Percentiles rank a stretch among this genome's conserved stretches.
These are phyloP conservation scores for Arizona elegans DNA, from an alignment of 2,113 vertebrate genomes.

Conservation along the genomic window DNA sequence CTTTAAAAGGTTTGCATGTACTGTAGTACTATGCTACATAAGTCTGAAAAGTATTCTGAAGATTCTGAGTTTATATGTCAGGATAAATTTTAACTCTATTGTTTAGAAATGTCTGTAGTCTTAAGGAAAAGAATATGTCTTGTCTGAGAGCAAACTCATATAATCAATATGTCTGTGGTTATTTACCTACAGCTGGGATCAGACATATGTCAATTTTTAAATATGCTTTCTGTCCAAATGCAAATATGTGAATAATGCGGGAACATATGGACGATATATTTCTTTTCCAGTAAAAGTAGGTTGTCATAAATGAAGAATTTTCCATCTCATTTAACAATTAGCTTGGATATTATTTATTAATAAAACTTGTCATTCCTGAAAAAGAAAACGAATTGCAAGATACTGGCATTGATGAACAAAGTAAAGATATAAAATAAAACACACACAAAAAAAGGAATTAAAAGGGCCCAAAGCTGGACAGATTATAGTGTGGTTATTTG, in stretches of 20 bases:
- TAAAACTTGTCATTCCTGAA: not conserved
- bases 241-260: not conserved
- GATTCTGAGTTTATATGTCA: not conserved
- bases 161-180: constrained; percentile 19
- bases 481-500: not conserved
- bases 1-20: not conserved
- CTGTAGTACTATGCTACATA: not conserved
- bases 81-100: not conserved
- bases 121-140: not conserved
- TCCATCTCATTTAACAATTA: not conserved
- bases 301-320: not conserved
- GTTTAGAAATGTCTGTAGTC: not conserved
- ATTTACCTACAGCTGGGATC: not conserved
- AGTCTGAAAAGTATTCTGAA: not conserved
- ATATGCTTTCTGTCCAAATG: not conserved
- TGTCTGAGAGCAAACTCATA: not conserved
- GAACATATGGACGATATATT: not conserved
- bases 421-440: not conserved
- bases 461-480: not conserved
- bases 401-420: not conserved
- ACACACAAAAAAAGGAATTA: not conserved
- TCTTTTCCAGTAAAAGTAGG: constrained; percentile 7
- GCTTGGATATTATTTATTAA: not conserved
- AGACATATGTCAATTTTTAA: constrained; percentile 23
- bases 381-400: constrained; percentile 1